Evolutionary conservation across 2,113 vertebrate genomes (phyloP).

Genomic region (Zingel zingel): DNA sequence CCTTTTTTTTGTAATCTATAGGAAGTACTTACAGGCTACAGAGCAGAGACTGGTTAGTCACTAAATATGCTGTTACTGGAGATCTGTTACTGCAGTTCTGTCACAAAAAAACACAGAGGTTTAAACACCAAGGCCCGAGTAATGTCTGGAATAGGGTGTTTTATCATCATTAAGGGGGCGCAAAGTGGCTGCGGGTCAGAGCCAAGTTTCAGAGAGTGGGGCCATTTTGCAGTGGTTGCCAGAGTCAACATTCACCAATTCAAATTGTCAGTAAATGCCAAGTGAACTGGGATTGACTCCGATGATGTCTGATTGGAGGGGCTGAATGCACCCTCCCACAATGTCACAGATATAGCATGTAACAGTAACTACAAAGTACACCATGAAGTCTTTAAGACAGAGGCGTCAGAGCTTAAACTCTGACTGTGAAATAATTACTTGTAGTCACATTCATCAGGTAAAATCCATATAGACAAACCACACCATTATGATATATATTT

Average conservation of each 20-base stretch:
- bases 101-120: constrained; percentile 28
- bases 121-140: background rate
- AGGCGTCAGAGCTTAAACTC: background rate
- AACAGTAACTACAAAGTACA: background rate
- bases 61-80: constrained; percentile 8
- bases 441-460: background rate
- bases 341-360: background rate
- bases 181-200: constrained; percentile 21
- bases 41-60: constrained; percentile 4
- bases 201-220: constrained; percentile 19
- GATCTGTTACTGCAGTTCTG: constrained; percentile 28
- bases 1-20: constrained; percentile 19
- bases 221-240: constrained; percentile 17
- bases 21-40: constrained; percentile 10
- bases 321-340: background rate
- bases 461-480: background rate
- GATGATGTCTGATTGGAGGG: background rate
- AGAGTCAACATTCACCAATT: constrained; percentile 21
- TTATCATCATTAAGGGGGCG: constrained; percentile 44
- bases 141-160: background rate
- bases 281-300: constrained; percentile 14
- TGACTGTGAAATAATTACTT: background rate
- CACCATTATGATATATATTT: background rate
- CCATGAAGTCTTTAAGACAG: background rate
- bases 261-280: constrained; percentile 10